Conservation (phyloP, 2,888 invertebrate species). For the Bhutanitis thaidina region DNA sequence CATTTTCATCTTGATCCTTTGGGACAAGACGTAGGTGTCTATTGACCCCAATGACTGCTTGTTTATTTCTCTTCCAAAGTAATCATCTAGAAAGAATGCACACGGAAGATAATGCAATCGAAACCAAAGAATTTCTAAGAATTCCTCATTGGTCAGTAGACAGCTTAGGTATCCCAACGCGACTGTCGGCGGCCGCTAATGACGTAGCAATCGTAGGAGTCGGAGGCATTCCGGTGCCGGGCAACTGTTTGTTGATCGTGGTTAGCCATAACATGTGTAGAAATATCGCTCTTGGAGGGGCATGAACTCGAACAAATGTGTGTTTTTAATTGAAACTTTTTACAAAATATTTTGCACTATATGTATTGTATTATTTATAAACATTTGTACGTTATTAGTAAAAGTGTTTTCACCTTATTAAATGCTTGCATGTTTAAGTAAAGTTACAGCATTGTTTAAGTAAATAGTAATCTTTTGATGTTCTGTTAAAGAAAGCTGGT, state of each 20-base stretch:
- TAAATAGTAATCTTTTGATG: not conserved
- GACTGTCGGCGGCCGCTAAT: constrained; percentile 24
- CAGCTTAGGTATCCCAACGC: constrained; percentile 19
- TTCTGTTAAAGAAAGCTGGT: not conserved
- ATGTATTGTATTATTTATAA: no score
- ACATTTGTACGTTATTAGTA: no score
- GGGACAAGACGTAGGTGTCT: no score
- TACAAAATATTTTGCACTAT: no score
- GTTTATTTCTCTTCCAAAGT: no score
- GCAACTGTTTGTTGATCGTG: constrained; percentile 2
- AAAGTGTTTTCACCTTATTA: no score
- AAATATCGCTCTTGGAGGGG: not conserved
- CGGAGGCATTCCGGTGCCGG: constrained; percentile 25
- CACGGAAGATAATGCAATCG: constrained; percentile 25
- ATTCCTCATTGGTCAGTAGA: constrained; percentile 25
- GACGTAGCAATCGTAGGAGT: constrained; percentile 21
- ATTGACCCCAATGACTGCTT: no score
- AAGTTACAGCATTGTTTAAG: not conserved
- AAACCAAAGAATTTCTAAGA: not conserved
- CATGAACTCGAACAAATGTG: constrained; percentile 1
- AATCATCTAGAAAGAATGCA: constrained; percentile 25
- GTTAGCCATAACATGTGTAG: constrained; percentile 6
- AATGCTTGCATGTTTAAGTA: no score
- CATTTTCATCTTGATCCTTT: no score
- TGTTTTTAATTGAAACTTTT: constrained; percentile 2